A percentile compares a stretch with the other conserved stretches of the same genome.
These are phyloP conservation scores for Drosophila busckii DNA, from an alignment of 1,140 invertebrate genomes.

Conservation along the genomic window DNA sequence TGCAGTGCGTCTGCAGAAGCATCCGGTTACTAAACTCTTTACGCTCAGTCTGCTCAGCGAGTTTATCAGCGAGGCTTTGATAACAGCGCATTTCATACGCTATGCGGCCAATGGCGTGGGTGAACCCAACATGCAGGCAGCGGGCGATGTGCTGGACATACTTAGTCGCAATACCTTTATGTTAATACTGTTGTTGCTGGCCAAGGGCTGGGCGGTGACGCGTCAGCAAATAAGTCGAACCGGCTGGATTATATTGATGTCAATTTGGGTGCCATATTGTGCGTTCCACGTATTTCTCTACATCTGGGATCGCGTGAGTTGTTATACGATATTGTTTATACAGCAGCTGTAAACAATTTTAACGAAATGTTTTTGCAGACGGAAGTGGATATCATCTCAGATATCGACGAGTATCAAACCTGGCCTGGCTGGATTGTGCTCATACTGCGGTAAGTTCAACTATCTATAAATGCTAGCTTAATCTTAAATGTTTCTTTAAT, in stretches of 20 bases:
- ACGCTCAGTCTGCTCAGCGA: constrained; percentile 92
- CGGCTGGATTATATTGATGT: constrained; percentile 86
- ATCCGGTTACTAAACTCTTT: constrained; percentile 94
- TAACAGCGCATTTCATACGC: constrained; percentile 92
- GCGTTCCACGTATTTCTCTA: constrained; percentile 94
- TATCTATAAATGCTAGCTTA: background rate
- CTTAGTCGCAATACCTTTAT: constrained; percentile 95
- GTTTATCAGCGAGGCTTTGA: constrained; percentile 90
- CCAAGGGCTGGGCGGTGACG: constrained; percentile 98
- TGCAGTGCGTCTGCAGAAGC: constrained; percentile 90
- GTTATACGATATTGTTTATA: too few relatives aligned
- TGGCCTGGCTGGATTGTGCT: constrained; percentile 97
- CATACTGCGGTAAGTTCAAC: constrained; percentile 78
- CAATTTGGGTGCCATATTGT: constrained; percentile 94
- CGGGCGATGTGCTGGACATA: constrained; percentile 95
- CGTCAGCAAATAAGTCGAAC: constrained; percentile 91
- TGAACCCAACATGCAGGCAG: constrained; percentile 87
- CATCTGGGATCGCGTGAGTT: constrained; percentile 95
- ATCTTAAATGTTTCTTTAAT: constrained; percentile 63
- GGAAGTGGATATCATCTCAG: constrained; percentile 96
- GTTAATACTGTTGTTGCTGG: constrained; percentile 94
- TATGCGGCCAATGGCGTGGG: constrained; percentile 95
- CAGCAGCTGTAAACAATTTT: too few relatives aligned
- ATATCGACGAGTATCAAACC: constrained; percentile 97
- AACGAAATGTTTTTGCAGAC: too few relatives aligned